Base-by-base conservation (phyloP, 1,140 invertebrate genomes). In the Musca vetustissima region DNA sequence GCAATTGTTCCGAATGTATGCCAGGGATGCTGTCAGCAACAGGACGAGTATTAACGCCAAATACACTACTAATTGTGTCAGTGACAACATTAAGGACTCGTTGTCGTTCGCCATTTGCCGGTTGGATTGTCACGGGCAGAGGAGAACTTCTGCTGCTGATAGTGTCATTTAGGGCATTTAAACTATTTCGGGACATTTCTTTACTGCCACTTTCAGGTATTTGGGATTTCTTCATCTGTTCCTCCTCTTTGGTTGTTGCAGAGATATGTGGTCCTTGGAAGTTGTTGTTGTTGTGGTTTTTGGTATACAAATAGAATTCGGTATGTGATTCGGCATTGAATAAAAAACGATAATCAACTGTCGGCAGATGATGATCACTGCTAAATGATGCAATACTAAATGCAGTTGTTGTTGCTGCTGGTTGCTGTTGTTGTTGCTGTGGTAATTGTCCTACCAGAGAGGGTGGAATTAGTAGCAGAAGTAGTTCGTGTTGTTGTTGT, bases 321-420 rank as follows among this genome's bases (percentile, higher is more conserved):
- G 78, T 80, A 68, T 80, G 78, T 1, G 74, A 74, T 49, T 80
- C 78, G 72, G 78, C 75, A 72, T 76, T 77, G 73, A 79, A 80
- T 11, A 80, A 72, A 64, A 80, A 75, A 73, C 75, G 75, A 70
- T 80, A 80, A 72, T 80, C 72, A 72, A 77, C 74, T 70, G 77
- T 72, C 72, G 73, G 28, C 19, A 43, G 65, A 47, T 64, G 52
- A 49, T 68, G 66, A 47, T 68, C 68, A 50, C 25, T 55, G 50
- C 59, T 25, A n/a, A 69, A 55, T n/a, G 64, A 55, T n/a, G 64
- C 47, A 17, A 61, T 24, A 28, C 36, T 67, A 17, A 25, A 2
- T 50, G 24, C 28, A 28, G 22, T 13, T 53, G 65, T 67, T 52
- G n/a, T n/a, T n/a, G n/a, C n/a, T n/a, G n/a, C n/a, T n/a, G n/a